Conservation (phyloP, 2,888 invertebrate genomes). For the Xylota sylvarum region DNA sequence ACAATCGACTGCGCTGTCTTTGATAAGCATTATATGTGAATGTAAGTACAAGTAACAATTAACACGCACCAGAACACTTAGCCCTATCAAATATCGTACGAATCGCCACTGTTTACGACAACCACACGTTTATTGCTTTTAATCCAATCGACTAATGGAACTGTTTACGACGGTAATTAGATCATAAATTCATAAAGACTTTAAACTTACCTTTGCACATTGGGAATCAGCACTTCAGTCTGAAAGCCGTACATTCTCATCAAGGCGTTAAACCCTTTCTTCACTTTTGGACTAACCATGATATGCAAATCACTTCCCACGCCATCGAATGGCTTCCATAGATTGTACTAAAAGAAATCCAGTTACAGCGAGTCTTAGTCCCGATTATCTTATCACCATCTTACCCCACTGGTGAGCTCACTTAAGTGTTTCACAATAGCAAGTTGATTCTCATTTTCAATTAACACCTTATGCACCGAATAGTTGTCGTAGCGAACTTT, state of each 20-base stretch:
- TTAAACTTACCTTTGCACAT: slow-evolving; percentile 87
- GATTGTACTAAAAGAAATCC: slow-evolving; percentile 78
- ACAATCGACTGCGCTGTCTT: too few relatives aligned
- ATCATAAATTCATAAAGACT: not conserved
- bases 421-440: slow-evolving; percentile 81
- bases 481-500: slow-evolving; percentile 83
- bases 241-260: slow-evolving; percentile 84
- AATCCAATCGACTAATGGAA: not conserved
- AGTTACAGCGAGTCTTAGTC: not conserved
- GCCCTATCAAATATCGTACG: too few relatives aligned
- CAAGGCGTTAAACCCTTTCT: slow-evolving; percentile 84
- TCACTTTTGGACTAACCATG: slow-evolving; percentile 87
- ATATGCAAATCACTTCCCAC: slow-evolving; percentile 85
- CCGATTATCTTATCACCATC: not conserved
- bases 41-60: too few relatives aligned
- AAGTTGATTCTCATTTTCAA: slow-evolving; percentile 85
- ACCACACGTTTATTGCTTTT: not conserved
- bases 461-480: slow-evolving; percentile 82
- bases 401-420: slow-evolving; percentile 79
- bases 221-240: slow-evolving; percentile 85
- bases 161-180: not conserved
- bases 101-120: not conserved
- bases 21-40: too few relatives aligned
- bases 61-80: too few relatives aligned
- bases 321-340: slow-evolving; percentile 82